Conservation (phyloP, 2,797 vertebrate genomes). For the Eidolon dupreanum region DNA sequence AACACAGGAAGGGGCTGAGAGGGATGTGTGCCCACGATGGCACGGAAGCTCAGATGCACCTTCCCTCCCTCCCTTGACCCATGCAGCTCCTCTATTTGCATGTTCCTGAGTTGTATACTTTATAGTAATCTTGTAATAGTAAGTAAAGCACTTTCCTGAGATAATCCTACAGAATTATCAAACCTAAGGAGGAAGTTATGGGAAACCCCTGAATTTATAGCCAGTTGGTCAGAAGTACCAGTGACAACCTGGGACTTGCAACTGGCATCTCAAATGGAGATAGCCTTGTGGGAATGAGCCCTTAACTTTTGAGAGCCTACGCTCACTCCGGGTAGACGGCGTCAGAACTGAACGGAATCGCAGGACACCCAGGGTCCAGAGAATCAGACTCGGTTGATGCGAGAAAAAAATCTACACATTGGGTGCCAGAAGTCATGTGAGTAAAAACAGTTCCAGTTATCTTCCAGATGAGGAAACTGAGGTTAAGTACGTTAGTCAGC, state of each 20-base stretch:
- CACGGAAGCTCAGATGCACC: not conserved
- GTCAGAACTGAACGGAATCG: not conserved
- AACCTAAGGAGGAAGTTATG: not conserved
- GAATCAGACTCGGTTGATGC: not conserved
- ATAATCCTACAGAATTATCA: not conserved
- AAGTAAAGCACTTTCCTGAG: not conserved
- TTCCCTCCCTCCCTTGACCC: not conserved
- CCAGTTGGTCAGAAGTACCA: not conserved
- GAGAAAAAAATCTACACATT: not conserved
- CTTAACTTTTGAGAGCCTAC: not conserved
- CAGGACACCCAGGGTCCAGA: not conserved
- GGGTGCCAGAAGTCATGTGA: not conserved
- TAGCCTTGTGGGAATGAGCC: not conserved
- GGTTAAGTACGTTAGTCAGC: too few relatives aligned
- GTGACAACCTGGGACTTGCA: not conserved
- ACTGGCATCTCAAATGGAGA: not conserved
- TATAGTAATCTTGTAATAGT: not conserved
- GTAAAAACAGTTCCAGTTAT: not conserved
- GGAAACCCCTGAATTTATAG: not conserved
- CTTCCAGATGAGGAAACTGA: not conserved
- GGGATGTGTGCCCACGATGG: accelerated
- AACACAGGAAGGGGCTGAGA: not conserved
- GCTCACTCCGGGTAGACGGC: not conserved
- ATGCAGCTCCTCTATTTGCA: not conserved
- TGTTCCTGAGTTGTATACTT: not conserved